Conservation (phyloP, 2,888 invertebrate genomes). For the Eurytoma adleriae region DNA sequence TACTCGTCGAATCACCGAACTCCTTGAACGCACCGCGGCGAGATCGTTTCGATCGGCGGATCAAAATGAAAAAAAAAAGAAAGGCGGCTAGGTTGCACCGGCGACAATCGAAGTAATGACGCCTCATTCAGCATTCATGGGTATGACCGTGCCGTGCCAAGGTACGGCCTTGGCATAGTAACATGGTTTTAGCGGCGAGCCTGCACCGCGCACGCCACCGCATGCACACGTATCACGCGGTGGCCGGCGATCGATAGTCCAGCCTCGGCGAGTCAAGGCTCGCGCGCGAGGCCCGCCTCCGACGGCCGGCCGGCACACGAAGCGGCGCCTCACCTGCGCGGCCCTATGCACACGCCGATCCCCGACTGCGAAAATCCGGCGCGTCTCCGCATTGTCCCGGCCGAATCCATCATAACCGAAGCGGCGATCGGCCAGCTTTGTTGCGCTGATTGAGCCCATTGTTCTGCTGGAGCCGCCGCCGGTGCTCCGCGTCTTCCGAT, state of each 20-base stretch:
- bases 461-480: too few relatives aligned
- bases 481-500: too few relatives aligned
- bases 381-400: too few relatives aligned
- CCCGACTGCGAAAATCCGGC: too few relatives aligned
- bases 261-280: constrained; percentile 14
- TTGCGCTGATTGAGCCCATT: too few relatives aligned
- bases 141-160: constrained; percentile 64
- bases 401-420: too few relatives aligned
- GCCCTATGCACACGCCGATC: too few relatives aligned
- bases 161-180: constrained; percentile 68
- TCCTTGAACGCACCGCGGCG: too few relatives aligned
- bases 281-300: neutral
- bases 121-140: constrained; percentile 68
- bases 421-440: too few relatives aligned
- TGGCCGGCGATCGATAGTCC: constrained; percentile 34
- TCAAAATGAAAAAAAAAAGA: neutral
- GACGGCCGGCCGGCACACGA: constrained; percentile 44
- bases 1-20: too few relatives aligned
- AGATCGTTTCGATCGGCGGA: too few relatives aligned
- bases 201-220: constrained; percentile 19
- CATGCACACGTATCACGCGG: neutral
- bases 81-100: neutral
- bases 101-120: constrained; percentile 63
- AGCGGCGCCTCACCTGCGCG: neutral
- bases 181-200: constrained; percentile 61